Evolutionary conservation across 2,888 invertebrate species (phyloP), one percentile per base, ranked within the genome.

Genomic region (Pocota personata): DNA sequence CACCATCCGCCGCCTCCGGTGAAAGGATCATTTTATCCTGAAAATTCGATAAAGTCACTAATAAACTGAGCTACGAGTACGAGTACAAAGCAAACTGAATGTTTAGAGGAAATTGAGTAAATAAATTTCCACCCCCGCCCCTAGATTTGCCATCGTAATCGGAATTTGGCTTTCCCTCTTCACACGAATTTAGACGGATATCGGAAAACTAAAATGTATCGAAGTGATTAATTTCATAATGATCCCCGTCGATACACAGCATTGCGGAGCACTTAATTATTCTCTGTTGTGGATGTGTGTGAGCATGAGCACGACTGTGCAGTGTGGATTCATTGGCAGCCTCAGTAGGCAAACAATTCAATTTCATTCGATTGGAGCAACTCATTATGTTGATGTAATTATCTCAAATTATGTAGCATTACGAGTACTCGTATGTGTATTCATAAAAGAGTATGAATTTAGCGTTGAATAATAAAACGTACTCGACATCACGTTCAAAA

Each of bases 261-360:
- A 57, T 50, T 57, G 79, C 78, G 83, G 79, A 73, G 48, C 40
- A 75, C 32, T 75, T 75, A 84, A 84, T 79, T 79, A 55, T 69
- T 79, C 62, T 50, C 40, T 3, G 52, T 1, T 2, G 5, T 32
- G 48, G 24, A 19, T 57, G 32, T 62, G 40, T 62, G 37, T n/a
- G 72, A 27, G 35, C 50, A 32, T 1, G 37, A 16, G 55, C 82
- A 75, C 76, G 77, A 72, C 58, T 67, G 37, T 66, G 37, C 14
- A 37, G 14, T 14, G 14, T 79, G 75, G 67, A 75, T 73, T 58
- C 62, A 62, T 43, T 57, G 64, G 40, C 62, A 50, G 79, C 79
- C 79, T 84, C 83, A 84, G 79, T 84, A 75, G 79, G 40, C 79
- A 79, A 75, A 79, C 83, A 84, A 84, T 79, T 75, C 73, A 75